Conservation (phyloP, 2,113 vertebrate species). For the Colius striatus region DNA sequence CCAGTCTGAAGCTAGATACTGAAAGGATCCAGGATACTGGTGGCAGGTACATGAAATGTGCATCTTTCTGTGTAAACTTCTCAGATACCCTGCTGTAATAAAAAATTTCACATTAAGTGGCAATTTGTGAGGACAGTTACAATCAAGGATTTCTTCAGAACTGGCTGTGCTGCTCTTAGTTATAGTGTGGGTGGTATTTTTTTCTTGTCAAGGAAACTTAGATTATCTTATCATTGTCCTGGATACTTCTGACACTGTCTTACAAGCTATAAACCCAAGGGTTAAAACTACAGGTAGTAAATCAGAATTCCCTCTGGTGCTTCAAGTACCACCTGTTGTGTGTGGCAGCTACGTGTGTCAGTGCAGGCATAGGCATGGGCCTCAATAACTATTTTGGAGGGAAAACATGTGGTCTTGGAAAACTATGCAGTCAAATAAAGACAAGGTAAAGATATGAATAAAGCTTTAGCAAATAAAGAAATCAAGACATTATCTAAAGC, state of each 20-base stretch:
- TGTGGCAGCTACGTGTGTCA: neutral
- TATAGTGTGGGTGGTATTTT: neutral
- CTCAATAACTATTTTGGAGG: neutral
- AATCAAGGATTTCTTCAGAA: neutral
- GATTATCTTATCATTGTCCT: constrained; percentile 32
- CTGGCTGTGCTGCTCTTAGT: neutral
- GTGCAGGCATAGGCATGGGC: neutral
- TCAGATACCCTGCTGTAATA: neutral
- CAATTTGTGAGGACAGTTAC: neutral
- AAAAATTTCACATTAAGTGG: neutral
- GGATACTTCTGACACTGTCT: constrained; percentile 1
- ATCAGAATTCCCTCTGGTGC: neutral
- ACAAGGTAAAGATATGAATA: neutral
- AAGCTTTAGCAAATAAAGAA: neutral
- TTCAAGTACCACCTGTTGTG: neutral
- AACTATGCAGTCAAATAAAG: neutral
- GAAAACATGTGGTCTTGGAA: neutral
- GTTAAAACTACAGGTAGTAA: constrained; percentile 21
- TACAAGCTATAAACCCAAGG: constrained; percentile 25
- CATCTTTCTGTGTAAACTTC: neutral
- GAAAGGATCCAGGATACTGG: neutral
- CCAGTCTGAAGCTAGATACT: neutral
- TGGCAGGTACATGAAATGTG: neutral
- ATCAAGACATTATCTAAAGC: neutral
- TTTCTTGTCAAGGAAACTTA: neutral